Base-by-base conservation (phyloP, 2,797 vertebrate species). In the Pipistrellus nathusii region DNA sequence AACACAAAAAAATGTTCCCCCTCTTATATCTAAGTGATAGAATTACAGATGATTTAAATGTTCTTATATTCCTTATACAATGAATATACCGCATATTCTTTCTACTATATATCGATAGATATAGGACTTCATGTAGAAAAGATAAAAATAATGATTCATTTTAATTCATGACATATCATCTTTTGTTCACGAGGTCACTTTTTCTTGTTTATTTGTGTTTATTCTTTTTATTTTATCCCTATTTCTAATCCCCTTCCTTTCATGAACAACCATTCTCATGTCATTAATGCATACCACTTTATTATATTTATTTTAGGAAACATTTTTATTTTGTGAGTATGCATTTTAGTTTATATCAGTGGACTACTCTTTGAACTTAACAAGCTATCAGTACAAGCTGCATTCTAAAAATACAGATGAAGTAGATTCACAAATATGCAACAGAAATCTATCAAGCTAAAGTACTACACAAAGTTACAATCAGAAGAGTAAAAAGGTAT, bases 311-410 rank as follows among this genome's bases (percentile, higher is more conserved):
- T 90, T 64, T 57, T 23, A 57, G 55, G 21, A 81, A 78, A 18
- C 21, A 35, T 78, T 88, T 84, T 35, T 59, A 48, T 69, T 32
- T 73, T 27, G 35, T 62, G 51, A n/a, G 2, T 17, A 69, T 59
- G 14, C 20, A 69, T 92, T 86, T 73, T 51, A 64, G 23, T 83
- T 94, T 80, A 76, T 4, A 87, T 69, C 27, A 80, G 71, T 71
- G 18, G n/a, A 90, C 14, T 51, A 3, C 35, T 71, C 66, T 83
- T 87, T 88, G 66, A 94, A 69, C 3, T 62, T 53, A 25, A 32
- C 32, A 95, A 87, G 66, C 11, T 92, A 25, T 90, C 48, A 46
- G 10, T 18, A 80, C 20, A 73, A 83, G 7, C 2, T 18, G 32
- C 38, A 27, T 66, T 83, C 14, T 46, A 80, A 85, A 92, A 81